Conservation (phyloP, 1,140 invertebrate genomes). For the Caerostris extrusa region DNA sequence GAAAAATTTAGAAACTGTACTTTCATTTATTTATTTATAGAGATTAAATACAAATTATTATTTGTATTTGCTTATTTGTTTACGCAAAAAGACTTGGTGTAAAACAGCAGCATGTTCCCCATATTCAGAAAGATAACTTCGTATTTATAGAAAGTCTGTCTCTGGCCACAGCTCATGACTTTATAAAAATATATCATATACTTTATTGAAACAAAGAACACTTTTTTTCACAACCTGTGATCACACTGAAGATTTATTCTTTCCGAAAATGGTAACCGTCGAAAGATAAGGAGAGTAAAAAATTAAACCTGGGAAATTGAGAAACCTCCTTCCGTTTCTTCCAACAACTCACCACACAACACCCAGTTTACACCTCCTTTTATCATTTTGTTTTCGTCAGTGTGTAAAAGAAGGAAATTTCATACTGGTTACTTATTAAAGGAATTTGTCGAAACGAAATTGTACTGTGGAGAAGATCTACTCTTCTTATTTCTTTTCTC, state of each 20-base stretch:
- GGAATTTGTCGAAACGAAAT: constrained; percentile 60
- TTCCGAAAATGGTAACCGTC: constrained; percentile 13
- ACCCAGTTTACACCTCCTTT: constrained; percentile 15
- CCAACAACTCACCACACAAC: constrained; percentile 15
- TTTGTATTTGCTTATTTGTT: too few relatives aligned
- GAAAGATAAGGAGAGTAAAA: constrained; percentile 32
- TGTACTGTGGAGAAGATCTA: constrained; percentile 49
- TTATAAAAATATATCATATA: background rate
- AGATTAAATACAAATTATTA: too few relatives aligned
- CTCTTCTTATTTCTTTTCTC: background rate
- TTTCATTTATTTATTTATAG: too few relatives aligned
- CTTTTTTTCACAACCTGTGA: background rate
- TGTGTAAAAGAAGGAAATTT: constrained; percentile 37
- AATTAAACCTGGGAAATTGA: constrained; percentile 48
- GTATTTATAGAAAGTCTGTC: background rate
- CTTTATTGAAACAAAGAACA: constrained; percentile 5
- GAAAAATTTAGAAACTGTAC: too few relatives aligned
- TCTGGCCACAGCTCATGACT: background rate
- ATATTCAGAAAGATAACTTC: background rate
- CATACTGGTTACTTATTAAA: constrained; percentile 68
- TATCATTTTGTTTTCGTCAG: constrained; percentile 28
- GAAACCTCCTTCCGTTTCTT: background rate
- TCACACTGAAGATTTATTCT: constrained; percentile 26
- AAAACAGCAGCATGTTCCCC: background rate
- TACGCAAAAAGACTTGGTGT: background rate